phyloP scores from a whole-genome alignment of 2,888 invertebrate species.

The Agrilus cyanescens region DNA sequence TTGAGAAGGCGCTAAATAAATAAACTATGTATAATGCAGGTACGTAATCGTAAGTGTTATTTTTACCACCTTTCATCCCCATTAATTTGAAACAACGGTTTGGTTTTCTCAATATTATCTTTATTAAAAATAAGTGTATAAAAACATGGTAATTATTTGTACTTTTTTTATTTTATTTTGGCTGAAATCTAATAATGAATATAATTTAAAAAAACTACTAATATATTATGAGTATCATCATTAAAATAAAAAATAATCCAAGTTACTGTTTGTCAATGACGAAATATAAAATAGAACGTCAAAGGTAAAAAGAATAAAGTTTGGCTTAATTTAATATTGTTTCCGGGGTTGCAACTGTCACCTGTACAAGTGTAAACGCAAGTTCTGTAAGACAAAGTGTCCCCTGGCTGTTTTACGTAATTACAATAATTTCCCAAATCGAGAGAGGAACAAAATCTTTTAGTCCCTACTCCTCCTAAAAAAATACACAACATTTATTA shows the following conservation, averaged over 20 bases:
- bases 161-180: too few relatives aligned
- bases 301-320: neutral
- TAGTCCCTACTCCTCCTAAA: slow-evolving; percentile 79
- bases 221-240: neutral
- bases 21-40: too few relatives aligned
- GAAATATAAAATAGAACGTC: too few relatives aligned
- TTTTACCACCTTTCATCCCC: too few relatives aligned
- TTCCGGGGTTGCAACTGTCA: slow-evolving; percentile 67
- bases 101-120: too few relatives aligned
- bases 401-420: slow-evolving; percentile 77
- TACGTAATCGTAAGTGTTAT: too few relatives aligned
- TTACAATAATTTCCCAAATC: slow-evolving; percentile 85
- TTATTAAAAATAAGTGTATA: too few relatives aligned
- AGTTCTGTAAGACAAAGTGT: slow-evolving; percentile 66
- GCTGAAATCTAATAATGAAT: too few relatives aligned
- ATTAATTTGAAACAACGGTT: too few relatives aligned
- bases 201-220: neutral
- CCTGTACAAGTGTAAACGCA: slow-evolving; percentile 76
- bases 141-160: neutral
- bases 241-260: neutral
- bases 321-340: neutral
- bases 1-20: too few relatives aligned
- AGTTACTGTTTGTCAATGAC: neutral
- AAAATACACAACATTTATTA: slow-evolving; percentile 15
- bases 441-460: slow-evolving; percentile 74